Evolutionary conservation across 2,888 invertebrate genomes (phyloP).

Genomic region (Dynastes maya): DNA sequence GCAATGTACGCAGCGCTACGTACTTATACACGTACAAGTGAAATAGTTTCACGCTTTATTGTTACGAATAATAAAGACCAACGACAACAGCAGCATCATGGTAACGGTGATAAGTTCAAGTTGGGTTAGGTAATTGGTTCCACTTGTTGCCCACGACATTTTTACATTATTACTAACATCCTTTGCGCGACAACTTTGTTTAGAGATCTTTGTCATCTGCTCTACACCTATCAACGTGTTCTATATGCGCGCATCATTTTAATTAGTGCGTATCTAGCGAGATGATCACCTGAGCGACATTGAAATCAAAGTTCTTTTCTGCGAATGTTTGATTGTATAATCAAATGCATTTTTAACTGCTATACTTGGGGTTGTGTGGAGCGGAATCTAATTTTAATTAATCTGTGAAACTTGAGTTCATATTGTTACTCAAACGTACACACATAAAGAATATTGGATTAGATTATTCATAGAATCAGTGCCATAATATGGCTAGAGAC

Average conservation of each 20-base stretch:
- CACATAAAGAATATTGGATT: too few relatives aligned
- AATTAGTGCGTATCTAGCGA: too few relatives aligned
- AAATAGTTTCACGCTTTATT: constrained; percentile 48
- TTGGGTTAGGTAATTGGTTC: constrained; percentile 62
- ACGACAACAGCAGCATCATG: constrained; percentile 32
- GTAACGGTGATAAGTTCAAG: constrained; percentile 46
- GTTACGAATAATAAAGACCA: constrained; percentile 47
- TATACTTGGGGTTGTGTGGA: too few relatives aligned
- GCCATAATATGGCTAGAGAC: too few relatives aligned
- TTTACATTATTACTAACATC: constrained; percentile 64
- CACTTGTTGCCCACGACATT: constrained; percentile 64
- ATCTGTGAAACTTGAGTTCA: too few relatives aligned
- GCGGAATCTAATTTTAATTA: too few relatives aligned
- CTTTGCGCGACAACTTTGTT: constrained; percentile 52
- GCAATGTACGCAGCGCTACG: background rate
- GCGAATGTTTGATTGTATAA: too few relatives aligned
- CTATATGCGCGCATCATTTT: background rate
- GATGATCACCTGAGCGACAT: too few relatives aligned
- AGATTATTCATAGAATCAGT: too few relatives aligned
- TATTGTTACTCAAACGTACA: too few relatives aligned
- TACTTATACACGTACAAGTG: constrained; percentile 32
- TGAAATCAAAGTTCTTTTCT: too few relatives aligned
- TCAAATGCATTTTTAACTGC: too few relatives aligned
- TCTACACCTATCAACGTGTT: background rate
- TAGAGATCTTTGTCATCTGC: constrained; percentile 27